A percentile compares a stretch with the other conserved stretches of the same genome.
phyloP scores from a whole-genome alignment of 2,888 invertebrate species.

The Norana najaformis region DNA sequence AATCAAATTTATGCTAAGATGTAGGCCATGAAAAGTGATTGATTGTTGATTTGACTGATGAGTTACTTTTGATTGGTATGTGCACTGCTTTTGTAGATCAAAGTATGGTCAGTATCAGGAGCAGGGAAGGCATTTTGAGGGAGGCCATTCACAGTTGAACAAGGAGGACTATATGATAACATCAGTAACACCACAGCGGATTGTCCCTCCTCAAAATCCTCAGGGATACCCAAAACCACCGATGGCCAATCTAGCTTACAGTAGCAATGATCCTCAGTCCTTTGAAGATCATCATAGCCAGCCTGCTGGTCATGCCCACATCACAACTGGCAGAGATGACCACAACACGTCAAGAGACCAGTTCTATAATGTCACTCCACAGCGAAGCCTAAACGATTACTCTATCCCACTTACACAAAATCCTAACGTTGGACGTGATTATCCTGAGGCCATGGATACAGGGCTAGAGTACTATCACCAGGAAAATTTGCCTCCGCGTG shows the following conservation, averaged over 20 bases:
- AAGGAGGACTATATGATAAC: slow-evolving; percentile 23
- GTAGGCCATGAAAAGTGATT: neutral
- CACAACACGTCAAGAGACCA: neutral
- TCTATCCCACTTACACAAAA: neutral
- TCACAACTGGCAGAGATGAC: neutral
- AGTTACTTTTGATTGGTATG: neutral
- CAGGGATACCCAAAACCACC: neutral
- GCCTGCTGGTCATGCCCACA: neutral
- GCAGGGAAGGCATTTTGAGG: neutral
- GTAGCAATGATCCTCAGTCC: neutral
- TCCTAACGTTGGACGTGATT: neutral
- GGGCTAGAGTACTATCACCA: neutral
- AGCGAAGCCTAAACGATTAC: neutral
- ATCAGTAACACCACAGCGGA: neutral
- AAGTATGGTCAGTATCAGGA: neutral
- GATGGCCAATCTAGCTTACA: neutral
- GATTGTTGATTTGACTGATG: neutral
- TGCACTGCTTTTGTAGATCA: neutral
- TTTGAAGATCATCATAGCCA: slow-evolving; percentile 8
- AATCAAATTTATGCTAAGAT: neutral
- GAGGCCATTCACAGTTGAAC: neutral
- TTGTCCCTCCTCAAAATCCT: neutral
- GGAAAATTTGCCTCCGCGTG: neutral
- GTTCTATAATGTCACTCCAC: neutral
- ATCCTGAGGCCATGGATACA: neutral